Evolutionary conservation across 2,888 invertebrate genomes (phyloP), one percentile per base, ranked within the genome.

Genomic region (Pecten maximus): DNA sequence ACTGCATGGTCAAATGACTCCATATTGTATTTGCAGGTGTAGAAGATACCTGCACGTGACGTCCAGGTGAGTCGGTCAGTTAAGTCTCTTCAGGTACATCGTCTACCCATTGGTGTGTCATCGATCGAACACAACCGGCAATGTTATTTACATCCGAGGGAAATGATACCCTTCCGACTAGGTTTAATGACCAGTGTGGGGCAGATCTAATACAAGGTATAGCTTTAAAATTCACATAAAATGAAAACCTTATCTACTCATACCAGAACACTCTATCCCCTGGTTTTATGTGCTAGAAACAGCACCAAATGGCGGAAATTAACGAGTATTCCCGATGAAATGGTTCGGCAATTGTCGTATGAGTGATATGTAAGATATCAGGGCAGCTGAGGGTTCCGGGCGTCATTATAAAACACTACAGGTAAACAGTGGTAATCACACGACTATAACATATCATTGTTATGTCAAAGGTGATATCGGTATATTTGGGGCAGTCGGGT

Each of bases 111-210:
- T 35, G 74, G 74, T 28, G 74, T 35, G 74, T 28, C 74, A 74
- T 74, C 74, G 74, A 74, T 74, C 74, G 74, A 16, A 74, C 74
- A 74, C 74, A 35, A 35, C 74, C 28, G 35, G 74, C 74, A 6
- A 74, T 74, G 74, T 74, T 74, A 74, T 74, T 74, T 74, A 74
- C 74, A 74, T 74, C 74, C 74, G 74, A 74, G 74, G 35, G 74
- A 74, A 74, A 74, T 74, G 28, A 74, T 74, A 35, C 35, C 10
- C 10, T 74, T 74, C 74, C 74, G 74, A 35, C 74, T 16, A 74
- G 35, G 35, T 4, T 74, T 74, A 74, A 35, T 74, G 74, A 74
- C 74, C 74, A 74, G 35, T 74, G 16, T 8, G 12, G 74, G 74
- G 0, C 28, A 74, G 74, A 74, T 74, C 74, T 28, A 74, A 74